These are phyloP conservation scores for Ciconia maguari DNA, from an alignment of 2,113 vertebrate genomes.

Conservation along the genomic window DNA sequence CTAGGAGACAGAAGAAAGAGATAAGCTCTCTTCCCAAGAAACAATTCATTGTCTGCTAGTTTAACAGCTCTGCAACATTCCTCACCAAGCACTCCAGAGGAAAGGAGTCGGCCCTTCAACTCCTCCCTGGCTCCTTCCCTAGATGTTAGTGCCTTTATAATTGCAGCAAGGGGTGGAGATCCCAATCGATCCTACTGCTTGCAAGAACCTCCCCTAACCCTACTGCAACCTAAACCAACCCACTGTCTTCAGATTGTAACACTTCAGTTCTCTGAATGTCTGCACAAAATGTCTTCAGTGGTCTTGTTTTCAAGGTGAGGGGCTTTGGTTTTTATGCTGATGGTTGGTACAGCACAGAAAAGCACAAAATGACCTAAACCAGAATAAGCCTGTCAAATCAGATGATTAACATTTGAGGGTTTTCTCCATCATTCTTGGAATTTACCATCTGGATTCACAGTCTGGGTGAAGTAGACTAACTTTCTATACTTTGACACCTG, in stretches of 20 bases:
- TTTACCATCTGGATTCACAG: neutral
- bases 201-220: constrained; percentile 36
- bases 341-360: neutral
- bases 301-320: neutral
- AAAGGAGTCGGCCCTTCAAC: neutral
- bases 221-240: neutral
- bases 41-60: neutral
- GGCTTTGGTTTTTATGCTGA: neutral
- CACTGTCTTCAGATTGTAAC: neutral
- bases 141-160: constrained; percentile 45
- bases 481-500: neutral
- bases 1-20: neutral
- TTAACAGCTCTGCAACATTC: neutral
- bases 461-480: neutral
- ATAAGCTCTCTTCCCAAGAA: neutral
- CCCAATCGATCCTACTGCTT: neutral
- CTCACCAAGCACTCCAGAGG: neutral
- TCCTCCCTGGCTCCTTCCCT: neutral
- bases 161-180: constrained; percentile 29
- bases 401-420: neutral
- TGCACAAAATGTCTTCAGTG: neutral
- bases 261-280: neutral
- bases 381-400: neutral
- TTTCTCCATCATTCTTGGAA: neutral
- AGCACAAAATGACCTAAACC: neutral